Conservation (phyloP, 2,113 vertebrate genomes). For the Arizona elegans region DNA sequence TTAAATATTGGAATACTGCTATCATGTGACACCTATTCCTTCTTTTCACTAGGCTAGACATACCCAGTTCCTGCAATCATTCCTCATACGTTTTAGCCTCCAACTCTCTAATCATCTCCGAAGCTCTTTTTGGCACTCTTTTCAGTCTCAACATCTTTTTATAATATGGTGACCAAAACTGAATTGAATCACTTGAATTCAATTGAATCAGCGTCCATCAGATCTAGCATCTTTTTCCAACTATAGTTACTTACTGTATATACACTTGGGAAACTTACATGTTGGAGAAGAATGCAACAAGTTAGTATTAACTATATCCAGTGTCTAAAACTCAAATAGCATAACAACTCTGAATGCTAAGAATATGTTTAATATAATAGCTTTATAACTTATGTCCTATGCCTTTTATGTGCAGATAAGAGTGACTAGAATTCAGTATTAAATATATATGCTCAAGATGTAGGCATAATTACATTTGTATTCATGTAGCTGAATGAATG, state of each 20-base stretch:
- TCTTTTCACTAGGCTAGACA: neutral
- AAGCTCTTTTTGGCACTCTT: neutral
- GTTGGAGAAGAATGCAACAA: neutral
- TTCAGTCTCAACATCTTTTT: neutral
- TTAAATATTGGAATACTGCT: neutral
- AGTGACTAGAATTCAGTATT: neutral
- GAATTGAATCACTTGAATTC: neutral
- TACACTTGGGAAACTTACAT: neutral
- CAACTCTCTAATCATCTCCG: neutral
- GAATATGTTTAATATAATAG: neutral
- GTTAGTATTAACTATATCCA: neutral
- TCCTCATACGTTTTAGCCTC: neutral
- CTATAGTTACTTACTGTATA: neutral
- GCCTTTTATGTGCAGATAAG: neutral
- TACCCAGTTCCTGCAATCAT: neutral
- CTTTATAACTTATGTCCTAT: neutral
- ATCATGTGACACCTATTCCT: neutral
- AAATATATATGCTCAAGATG: neutral
- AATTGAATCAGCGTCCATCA: neutral
- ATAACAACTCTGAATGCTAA: neutral
- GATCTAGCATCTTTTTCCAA: neutral
- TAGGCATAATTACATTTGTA: neutral
- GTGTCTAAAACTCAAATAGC: neutral
- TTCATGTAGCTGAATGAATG: neutral
- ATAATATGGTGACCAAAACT: neutral